These are phyloP conservation scores for Erebia epiphron DNA, from an alignment of 2,888 invertebrate genomes.

Conservation along the genomic window DNA sequence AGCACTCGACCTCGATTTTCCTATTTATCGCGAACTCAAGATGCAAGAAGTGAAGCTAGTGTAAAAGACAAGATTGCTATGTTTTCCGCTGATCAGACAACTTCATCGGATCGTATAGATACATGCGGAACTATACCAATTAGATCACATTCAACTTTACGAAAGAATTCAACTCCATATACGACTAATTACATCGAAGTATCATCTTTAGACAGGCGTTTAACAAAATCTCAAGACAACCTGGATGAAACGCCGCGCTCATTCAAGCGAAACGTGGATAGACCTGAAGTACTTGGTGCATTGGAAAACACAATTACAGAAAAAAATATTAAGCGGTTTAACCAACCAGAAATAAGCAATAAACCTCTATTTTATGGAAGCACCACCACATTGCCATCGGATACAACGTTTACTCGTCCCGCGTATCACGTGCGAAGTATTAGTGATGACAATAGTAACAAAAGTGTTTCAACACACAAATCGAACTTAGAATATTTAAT, in stretches of 20 bases:
- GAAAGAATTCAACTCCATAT: slow-evolving; percentile 61
- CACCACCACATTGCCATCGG: slow-evolving; percentile 68
- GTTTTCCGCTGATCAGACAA: slow-evolving; percentile 85
- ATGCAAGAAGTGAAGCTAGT: slow-evolving; percentile 90
- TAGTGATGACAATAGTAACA: slow-evolving; percentile 71
- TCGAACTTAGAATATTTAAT: slow-evolving; percentile 88
- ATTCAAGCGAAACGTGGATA: slow-evolving; percentile 64
- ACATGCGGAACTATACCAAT: slow-evolving; percentile 72
- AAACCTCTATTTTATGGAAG: slow-evolving; percentile 77
- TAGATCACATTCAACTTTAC: slow-evolving; percentile 56
- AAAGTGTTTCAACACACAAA: slow-evolving; percentile 76
- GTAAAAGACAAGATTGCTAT: slow-evolving; percentile 94
- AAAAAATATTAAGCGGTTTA: slow-evolving; percentile 46
- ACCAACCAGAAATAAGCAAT: slow-evolving; percentile 51
- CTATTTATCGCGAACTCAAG: slow-evolving; percentile 85
- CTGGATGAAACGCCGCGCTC: slow-evolving; percentile 77
- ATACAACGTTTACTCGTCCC: slow-evolving; percentile 58
- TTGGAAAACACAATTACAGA: slow-evolving; percentile 62
- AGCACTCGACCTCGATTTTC: slow-evolving; percentile 64
- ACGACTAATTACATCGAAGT: slow-evolving; percentile 63
- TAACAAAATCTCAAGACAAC: slow-evolving; percentile 78
- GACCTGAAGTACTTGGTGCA: slow-evolving; percentile 80
- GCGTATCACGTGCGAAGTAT: slow-evolving; percentile 71
- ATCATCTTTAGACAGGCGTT: slow-evolving; percentile 69
- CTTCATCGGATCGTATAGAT: slow-evolving; percentile 68